Conservation (phyloP, 2,888 invertebrate species). For the Panorpa germanica region DNA sequence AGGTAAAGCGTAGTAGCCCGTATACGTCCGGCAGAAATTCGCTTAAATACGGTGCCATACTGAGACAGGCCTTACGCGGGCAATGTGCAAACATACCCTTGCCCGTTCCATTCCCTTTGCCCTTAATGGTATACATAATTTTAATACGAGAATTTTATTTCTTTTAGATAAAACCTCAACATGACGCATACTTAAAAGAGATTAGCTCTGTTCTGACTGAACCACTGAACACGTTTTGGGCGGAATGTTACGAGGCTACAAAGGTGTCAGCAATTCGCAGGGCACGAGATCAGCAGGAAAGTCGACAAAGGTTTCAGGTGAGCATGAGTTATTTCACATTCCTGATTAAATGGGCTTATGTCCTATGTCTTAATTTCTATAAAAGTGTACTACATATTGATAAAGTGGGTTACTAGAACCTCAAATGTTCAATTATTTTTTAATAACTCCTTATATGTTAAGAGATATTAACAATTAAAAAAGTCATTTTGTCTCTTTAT, state of each 20-base stretch:
- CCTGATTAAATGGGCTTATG: no score
- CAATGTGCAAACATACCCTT: no score
- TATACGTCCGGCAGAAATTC: no score
- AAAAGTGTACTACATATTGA: background rate
- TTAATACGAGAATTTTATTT: slow-evolving; percentile 11
- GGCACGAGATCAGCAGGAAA: slow-evolving; percentile 31
- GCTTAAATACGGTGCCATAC: no score
- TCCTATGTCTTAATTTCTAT: background rate
- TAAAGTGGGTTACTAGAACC: background rate
- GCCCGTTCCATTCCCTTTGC: no score
- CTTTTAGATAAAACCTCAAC: slow-evolving; percentile 30
- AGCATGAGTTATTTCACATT: no score
- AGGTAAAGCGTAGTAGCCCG: no score
- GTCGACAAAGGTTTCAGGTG: slow-evolving; percentile 33
- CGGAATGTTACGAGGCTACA: slow-evolving; percentile 37
- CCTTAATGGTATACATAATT: no score
- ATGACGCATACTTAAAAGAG: slow-evolving; percentile 30
- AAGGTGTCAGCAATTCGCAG: slow-evolving; percentile 33
- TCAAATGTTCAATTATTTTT: slow-evolving; percentile 8
- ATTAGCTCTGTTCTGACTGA: slow-evolving; percentile 29
- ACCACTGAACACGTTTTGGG: slow-evolving; percentile 35
- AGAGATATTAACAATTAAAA: no score
- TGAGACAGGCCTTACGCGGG: no score
- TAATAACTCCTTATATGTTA: slow-evolving; percentile 3
- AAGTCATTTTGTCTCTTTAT: slow-evolving; percentile 7